phyloP scores from a whole-genome alignment of 1,140 invertebrate genomes.

The Neodiprion pinetum region DNA sequence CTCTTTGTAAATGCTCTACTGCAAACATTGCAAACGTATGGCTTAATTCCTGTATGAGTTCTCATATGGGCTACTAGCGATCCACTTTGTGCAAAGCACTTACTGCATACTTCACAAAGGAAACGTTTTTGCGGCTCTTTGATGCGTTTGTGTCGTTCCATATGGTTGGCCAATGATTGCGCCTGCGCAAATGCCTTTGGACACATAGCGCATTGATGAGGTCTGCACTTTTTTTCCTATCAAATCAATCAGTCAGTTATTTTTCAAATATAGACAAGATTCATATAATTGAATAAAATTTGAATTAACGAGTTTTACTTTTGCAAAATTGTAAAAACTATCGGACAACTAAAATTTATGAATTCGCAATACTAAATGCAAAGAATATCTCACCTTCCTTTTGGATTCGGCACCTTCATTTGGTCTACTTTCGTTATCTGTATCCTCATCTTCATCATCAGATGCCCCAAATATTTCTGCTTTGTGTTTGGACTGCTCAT shows the following conservation, averaged over 20 bases:
- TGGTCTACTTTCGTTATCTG: slow-evolving; percentile 42
- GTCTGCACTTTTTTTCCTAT: slow-evolving; percentile 47
- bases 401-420: slow-evolving; percentile 31
- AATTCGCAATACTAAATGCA: slow-evolving; percentile 8
- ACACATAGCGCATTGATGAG: slow-evolving; percentile 50
- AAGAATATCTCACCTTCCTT: slow-evolving; percentile 35
- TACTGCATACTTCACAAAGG: slow-evolving; percentile 54
- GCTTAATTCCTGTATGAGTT: slow-evolving; percentile 53
- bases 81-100: slow-evolving; percentile 54
- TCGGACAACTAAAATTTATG: not conserved
- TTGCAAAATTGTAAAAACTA: not conserved
- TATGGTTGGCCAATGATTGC: slow-evolving; percentile 50
- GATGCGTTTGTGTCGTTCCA: slow-evolving; percentile 49
- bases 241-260: slow-evolving; percentile 22
- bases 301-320: slow-evolving; percentile 8
- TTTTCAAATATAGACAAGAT: not conserved
- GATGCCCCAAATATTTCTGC: slow-evolving; percentile 41
- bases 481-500: slow-evolving; percentile 52
- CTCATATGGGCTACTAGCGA: slow-evolving; percentile 55
- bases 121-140: slow-evolving; percentile 54
- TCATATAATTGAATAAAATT: not conserved
- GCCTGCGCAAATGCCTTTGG: slow-evolving; percentile 51
- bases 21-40: slow-evolving; percentile 58
- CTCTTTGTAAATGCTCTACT: slow-evolving; percentile 58
- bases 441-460: slow-evolving; percentile 37